These are phyloP conservation scores for Pelosia muscerda DNA, from an alignment of 2,888 invertebrate genomes.

Conservation along the genomic window DNA sequence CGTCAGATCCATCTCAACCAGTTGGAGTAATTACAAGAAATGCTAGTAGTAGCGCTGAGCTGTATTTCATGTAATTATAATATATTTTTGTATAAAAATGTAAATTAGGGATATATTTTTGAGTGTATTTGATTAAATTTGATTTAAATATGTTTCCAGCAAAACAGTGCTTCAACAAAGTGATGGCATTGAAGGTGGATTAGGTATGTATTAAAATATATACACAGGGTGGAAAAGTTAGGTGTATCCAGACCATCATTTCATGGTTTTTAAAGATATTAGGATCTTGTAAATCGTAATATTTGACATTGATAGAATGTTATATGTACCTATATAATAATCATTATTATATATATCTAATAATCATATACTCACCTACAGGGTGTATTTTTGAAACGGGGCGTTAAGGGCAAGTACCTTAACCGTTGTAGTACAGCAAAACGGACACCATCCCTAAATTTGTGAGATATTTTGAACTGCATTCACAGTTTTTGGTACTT, in stretches of 20 bases:
- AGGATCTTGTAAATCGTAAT: background rate
- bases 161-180: slow-evolving; percentile 74
- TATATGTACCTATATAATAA: too few species aligned
- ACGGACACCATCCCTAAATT: too few species aligned
- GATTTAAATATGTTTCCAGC: slow-evolving; percentile 54
- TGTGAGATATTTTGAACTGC: too few species aligned
- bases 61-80: slow-evolving; percentile 75
- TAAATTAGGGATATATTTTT: background rate
- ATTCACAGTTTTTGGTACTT: too few species aligned
- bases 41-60: slow-evolving; percentile 85
- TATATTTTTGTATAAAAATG: background rate
- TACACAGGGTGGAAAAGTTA: background rate
- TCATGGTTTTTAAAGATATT: background rate
- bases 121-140: background rate
- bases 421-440: too few species aligned
- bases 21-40: slow-evolving; percentile 47
- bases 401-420: too few species aligned
- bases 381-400: too few species aligned
- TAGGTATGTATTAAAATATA: slow-evolving; percentile 64
- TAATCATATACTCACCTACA: too few species aligned
- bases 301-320: background rate
- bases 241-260: background rate
- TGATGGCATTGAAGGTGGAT: slow-evolving; percentile 75
- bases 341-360: too few species aligned
- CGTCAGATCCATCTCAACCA: slow-evolving; percentile 65